These are phyloP conservation scores for Anarhynchus alexandrinus DNA, from an alignment of 2,113 vertebrate genomes.

Conservation along the genomic window DNA sequence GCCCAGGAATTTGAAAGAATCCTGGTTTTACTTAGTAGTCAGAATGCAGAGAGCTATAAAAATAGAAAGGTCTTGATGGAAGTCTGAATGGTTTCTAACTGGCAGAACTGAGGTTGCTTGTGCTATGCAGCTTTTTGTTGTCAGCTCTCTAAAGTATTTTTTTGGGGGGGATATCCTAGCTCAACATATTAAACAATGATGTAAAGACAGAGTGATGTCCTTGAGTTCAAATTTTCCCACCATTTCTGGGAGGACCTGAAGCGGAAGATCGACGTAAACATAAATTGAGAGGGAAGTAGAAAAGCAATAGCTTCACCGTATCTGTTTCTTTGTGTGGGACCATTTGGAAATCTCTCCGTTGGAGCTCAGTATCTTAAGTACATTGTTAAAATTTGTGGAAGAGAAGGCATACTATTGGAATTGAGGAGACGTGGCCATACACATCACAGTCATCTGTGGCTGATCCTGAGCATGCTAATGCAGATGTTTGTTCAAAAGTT, in stretches of 20 bases:
- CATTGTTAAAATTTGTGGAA: neutral
- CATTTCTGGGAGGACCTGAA: neutral
- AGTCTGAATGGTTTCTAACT: neutral
- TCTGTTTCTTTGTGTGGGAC: neutral
- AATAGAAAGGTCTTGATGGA: constrained; percentile 35
- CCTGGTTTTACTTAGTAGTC: constrained; percentile 68
- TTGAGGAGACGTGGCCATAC: neutral
- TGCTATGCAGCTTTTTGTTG: neutral
- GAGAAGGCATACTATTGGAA: neutral
- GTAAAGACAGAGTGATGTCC: neutral
- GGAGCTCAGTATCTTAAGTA: neutral
- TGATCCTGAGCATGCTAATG: neutral
- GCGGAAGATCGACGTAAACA: neutral
- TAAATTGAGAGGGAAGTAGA: neutral
- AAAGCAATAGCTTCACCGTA: neutral
- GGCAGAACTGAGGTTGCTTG: neutral
- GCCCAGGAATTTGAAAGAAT: constrained; percentile 73
- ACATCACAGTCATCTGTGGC: neutral
- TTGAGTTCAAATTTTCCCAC: neutral
- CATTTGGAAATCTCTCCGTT: neutral
- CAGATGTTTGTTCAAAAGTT: neutral
- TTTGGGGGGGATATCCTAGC: neutral
- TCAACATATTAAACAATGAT: neutral
- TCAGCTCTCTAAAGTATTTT: neutral
- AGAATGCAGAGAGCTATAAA: constrained; percentile 61